Evolutionary conservation across 2,113 vertebrate genomes (phyloP), one percentile per base, ranked within the genome.

Genomic region (Serilophus lunatus): DNA sequence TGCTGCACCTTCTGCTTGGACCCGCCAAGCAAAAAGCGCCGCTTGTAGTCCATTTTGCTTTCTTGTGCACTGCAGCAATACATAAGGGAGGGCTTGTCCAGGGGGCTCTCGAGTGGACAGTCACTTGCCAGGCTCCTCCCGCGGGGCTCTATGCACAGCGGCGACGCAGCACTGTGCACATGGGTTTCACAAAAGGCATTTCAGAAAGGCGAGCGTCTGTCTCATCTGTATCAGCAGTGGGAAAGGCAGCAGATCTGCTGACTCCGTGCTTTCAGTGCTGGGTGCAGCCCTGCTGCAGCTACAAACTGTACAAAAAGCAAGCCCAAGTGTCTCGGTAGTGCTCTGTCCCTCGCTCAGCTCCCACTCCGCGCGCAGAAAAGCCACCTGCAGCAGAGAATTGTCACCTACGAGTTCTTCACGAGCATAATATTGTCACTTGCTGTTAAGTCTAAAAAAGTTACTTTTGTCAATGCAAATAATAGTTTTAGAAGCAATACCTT

Each of bases 1-100:
- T 99, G 99, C 97, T 99, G 99, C 97, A 99, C 99, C 98, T 99
- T 99, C 98, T 99, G 99, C 99, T 99, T 99, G 99, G 99, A 99
- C 99, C 99, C 99, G 99, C 99, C 99, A 98, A 99, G 99, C 99
- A 99, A 98, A 98, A 99, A 99, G 98, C 99, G 99, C 98, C 99
- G 98, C 98, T 99, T 99, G 72, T 99, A 99, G 99, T 99, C 99
- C 99, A 99, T 99, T 98, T 99, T 99, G 98, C 98, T 99, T 98
- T 99, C 99, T 97, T 99, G 99, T 66, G 98, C 98, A 97, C 99
- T 99, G 96, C 99, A 99, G 99, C 99, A 99, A 99, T 99, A 99
- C 99, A 99, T 99, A 99, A 97, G 98, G 97, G 97, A 97, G 98
- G 98, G 97, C 97, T 92, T 95, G 96, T 97, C 94, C 90, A 71